Evolutionary conservation across 2,797 vertebrate genomes (phyloP).

Genomic region (Lepus oiostolus): DNA sequence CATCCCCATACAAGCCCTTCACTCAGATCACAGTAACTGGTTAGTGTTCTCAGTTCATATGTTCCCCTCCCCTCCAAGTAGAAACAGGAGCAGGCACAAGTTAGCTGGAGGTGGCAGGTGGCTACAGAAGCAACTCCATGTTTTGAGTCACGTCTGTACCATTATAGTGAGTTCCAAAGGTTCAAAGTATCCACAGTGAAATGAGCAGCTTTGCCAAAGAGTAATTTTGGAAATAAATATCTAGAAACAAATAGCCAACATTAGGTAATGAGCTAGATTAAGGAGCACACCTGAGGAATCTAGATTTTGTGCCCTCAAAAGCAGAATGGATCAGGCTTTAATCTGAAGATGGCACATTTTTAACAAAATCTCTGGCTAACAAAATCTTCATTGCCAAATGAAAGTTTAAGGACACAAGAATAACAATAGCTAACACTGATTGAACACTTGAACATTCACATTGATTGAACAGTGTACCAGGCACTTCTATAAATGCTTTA

Average conservation of each 20-base stretch:
- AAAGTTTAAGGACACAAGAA: constrained; percentile 13
- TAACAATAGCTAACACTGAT: background rate
- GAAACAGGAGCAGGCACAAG: background rate
- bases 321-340: background rate
- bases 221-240: constrained; percentile 53
- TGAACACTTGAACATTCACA: background rate
- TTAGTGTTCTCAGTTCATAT: background rate
- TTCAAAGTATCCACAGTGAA: background rate
- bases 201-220: constrained; percentile 1
- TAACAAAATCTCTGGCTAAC: constrained; percentile 44
- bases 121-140: background rate
- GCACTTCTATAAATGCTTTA: background rate
- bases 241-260: background rate
- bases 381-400: constrained; percentile 13
- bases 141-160: background rate
- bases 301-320: background rate
- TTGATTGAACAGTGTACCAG: background rate
- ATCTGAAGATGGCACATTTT: background rate
- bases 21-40: background rate
- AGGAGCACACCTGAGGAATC: background rate
- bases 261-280: constrained; percentile 16
- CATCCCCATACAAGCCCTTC: background rate
- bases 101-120: background rate
- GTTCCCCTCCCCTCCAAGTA: background rate
- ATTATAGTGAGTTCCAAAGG: background rate